Evolutionary conservation across 1,140 invertebrate species (phyloP), one percentile per base, ranked within the genome.

Genomic region (Chironomus tepperi): DNA sequence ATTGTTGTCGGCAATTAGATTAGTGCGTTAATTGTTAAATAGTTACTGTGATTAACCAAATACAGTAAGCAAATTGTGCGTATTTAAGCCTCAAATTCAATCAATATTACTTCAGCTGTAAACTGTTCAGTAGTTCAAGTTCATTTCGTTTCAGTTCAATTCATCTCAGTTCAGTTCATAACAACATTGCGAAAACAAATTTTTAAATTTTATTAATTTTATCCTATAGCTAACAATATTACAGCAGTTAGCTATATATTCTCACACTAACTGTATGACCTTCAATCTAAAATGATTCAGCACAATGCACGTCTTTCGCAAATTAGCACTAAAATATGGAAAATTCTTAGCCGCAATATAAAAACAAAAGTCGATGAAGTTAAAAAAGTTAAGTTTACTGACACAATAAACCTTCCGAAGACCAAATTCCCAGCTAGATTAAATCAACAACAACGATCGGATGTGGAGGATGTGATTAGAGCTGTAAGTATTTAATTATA

Each of bases 361-460:
- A 70, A 70, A 70, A 70, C 65, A 19, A 70, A 70, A 70, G 65
- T 21, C 1, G 65, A 70, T 19, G 16, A 70, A 70, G 18, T 9
- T 21, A 70, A 70, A 6, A 70, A 57, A 57, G 12, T 57, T 15
- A 82, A 80, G 19, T 87, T 86, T 78, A 86, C 86, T 72, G 81
- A 85, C 74, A 86, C 85, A 73, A 84, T 87, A 76, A 82, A 86
- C 57, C 81, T 85, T 21, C 85, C 85, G 24, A 85, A 83, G 79
- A 86, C 86, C 0, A 83, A 83, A 77, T 87, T 87, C 81, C 85
- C 86, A 42, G 79, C 81, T 67, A 80, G 85, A 24, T 79, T 83
- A 57, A 82, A 76, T 74, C 80, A 79, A 72, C 77, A 77, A 5
- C 83, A 82, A 77, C 84, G 84, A 18, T 79, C 81, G 72, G 81